phyloP scores from a whole-genome alignment of 2,797 vertebrate species.

The Champsocephalus esox region DNA sequence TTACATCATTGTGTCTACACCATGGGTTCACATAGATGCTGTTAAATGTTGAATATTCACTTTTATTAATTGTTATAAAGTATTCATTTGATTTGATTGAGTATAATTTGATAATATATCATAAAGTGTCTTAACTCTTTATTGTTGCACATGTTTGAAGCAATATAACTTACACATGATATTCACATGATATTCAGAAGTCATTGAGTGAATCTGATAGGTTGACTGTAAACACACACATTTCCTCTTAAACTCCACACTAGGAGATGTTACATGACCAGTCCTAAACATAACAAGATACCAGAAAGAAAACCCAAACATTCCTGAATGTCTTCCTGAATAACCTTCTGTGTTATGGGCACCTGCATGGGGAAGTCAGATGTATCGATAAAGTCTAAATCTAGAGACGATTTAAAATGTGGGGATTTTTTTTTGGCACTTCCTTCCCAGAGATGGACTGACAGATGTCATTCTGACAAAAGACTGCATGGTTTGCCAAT shows the following conservation, averaged over 20 bases:
- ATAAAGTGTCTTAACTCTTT: background rate
- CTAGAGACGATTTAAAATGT: too few species aligned
- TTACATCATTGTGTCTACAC: too few species aligned
- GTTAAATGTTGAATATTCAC: background rate
- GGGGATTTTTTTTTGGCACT: too few species aligned
- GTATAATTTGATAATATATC: background rate
- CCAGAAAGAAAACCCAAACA: too few species aligned
- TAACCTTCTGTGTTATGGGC: too few species aligned
- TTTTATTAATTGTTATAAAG: too few species aligned
- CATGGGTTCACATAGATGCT: background rate
- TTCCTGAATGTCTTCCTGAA: too few species aligned
- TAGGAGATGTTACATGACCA: too few species aligned
- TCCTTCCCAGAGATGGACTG: too few species aligned
- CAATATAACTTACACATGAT: background rate
- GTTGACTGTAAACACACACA: constrained; percentile 33
- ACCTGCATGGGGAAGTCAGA: background rate
- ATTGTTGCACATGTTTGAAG: background rate
- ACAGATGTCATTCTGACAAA: too few species aligned
- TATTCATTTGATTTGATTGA: background rate
- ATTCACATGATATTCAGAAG: background rate
- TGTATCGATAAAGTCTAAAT: background rate
- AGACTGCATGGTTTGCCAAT: too few species aligned
- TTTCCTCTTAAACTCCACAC: too few species aligned
- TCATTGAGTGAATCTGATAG: background rate
- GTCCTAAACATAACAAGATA: background rate